Evolutionary conservation across 1,140 invertebrate species (phyloP).

Genomic region (Cotesia vestalis): DNA sequence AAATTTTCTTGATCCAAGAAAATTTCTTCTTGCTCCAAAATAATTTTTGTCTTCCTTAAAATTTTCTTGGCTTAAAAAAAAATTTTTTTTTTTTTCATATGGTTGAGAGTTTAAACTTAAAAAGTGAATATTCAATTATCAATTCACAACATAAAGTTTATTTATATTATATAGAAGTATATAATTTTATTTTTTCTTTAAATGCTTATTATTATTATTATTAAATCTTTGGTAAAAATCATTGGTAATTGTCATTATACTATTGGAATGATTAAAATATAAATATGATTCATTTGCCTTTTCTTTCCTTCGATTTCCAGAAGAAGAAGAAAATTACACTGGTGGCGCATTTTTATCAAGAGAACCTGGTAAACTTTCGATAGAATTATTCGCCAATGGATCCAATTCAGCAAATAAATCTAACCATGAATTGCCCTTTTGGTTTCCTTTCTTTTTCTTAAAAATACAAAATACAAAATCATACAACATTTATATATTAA

Average conservation of each 20-base stretch:
- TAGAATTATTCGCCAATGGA: conserved; percentile 79
- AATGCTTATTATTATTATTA: too few species aligned
- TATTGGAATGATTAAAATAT: conserved; percentile 37
- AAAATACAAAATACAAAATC: conserved; percentile 11
- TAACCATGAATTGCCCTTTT: conserved; percentile 74
- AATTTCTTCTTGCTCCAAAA: too few species aligned
- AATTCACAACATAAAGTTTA: conserved; percentile 25
- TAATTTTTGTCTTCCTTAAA: too few species aligned
- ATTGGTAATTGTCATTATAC: conserved; percentile 16
- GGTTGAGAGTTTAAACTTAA: not conserved
- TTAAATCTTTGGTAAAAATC: conserved; percentile 41
- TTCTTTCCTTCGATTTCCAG: conserved; percentile 18
- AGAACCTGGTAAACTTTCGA: conserved; percentile 53
- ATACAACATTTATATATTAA: not conserved
- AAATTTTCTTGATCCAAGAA: too few species aligned
- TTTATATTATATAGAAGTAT: conserved; percentile 7
- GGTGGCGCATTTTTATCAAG: conserved; percentile 55
- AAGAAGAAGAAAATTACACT: conserved; percentile 60
- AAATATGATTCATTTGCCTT: conserved; percentile 25
- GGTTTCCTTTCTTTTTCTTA: conserved; percentile 51
- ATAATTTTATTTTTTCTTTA: conserved; percentile 1
- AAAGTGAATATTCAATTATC: not conserved
- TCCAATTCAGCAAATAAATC: conserved; percentile 94
- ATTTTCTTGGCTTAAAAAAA: too few species aligned
- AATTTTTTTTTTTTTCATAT: too few species aligned